phyloP scores from a whole-genome alignment of 1,140 invertebrate genomes.

The Pentalonia nigronervosa region DNA sequence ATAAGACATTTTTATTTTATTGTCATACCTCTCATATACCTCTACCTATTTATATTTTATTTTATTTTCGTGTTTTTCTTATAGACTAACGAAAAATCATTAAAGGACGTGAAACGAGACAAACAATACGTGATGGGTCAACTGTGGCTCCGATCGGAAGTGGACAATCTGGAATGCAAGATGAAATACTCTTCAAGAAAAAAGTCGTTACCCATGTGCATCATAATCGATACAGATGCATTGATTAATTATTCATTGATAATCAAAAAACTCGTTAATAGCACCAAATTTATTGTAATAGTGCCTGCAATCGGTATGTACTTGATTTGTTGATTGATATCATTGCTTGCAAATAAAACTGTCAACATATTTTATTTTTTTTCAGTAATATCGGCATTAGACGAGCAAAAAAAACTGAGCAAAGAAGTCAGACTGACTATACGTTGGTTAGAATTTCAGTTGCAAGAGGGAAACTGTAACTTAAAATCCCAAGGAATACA shows the following conservation, averaged over 20 bases:
- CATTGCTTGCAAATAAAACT: not conserved
- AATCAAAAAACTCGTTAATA: conserved; percentile 79
- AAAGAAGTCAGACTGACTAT: conserved; percentile 85
- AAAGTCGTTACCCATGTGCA: conserved; percentile 74
- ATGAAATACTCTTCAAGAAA: conserved; percentile 63
- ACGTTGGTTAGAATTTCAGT: conserved; percentile 87
- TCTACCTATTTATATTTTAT: conserved; percentile 15
- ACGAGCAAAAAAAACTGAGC: conserved; percentile 80
- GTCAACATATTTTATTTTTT: not conserved
- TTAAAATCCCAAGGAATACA: conserved; percentile 80
- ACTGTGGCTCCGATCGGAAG: conserved; percentile 78
- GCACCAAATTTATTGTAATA: conserved; percentile 80
- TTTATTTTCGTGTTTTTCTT: conserved; percentile 39
- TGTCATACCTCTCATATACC: not conserved
- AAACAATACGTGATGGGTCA: conserved; percentile 70
- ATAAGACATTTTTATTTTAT: conserved; percentile 40
- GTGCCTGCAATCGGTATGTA: conserved; percentile 68
- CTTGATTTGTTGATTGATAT: not conserved
- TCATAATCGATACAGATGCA: conserved; percentile 77
- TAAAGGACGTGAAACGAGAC: conserved; percentile 29
- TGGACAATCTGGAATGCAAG: conserved; percentile 73
- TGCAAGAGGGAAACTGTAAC: conserved; percentile 83
- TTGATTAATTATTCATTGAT: conserved; percentile 75
- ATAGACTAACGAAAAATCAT: conserved; percentile 38
- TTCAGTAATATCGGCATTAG: conserved; percentile 84